Evolutionary conservation across 2,113 vertebrate species (phyloP).

Genomic region (Rhegmatorhina hoffmannsi): DNA sequence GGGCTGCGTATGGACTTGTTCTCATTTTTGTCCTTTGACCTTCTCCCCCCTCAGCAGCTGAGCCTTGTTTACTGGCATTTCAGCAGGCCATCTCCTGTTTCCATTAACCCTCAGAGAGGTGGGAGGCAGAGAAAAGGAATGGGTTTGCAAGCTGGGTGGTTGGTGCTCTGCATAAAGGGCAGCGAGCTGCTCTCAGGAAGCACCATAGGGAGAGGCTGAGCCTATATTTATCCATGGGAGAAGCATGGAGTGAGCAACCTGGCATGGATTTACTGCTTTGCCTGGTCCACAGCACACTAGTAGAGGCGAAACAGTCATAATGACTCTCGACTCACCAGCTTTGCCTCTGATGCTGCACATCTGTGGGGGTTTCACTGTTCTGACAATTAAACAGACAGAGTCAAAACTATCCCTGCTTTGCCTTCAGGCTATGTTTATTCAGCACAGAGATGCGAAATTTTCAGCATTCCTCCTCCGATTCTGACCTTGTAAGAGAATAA

Average conservation of each 20-base stretch:
- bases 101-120: slow-evolving; percentile 8
- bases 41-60: not conserved
- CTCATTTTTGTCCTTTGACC: slow-evolving; percentile 62
- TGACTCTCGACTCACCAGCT: not conserved
- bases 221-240: not conserved
- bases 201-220: not conserved
- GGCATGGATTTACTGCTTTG: not conserved
- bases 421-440: not conserved
- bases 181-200: not conserved
- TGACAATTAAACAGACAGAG: not conserved
- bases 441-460: slow-evolving; percentile 20
- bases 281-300: not conserved
- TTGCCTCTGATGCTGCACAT: not conserved
- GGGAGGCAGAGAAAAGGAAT: not conserved
- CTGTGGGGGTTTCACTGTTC: not conserved
- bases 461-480: slow-evolving; percentile 12
- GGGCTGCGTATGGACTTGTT: not conserved
- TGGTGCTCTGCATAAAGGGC: not conserved
- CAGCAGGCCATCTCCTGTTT: slow-evolving; percentile 21
- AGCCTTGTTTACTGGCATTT: slow-evolving; percentile 26
- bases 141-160: not conserved
- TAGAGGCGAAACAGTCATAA: not conserved
- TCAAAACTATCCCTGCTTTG: not conserved
- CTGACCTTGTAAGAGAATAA: slow-evolving; percentile 7
- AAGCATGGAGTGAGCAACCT: not conserved